Conservation (phyloP, 2,797 vertebrate genomes). For the Botia almorhae region DNA sequence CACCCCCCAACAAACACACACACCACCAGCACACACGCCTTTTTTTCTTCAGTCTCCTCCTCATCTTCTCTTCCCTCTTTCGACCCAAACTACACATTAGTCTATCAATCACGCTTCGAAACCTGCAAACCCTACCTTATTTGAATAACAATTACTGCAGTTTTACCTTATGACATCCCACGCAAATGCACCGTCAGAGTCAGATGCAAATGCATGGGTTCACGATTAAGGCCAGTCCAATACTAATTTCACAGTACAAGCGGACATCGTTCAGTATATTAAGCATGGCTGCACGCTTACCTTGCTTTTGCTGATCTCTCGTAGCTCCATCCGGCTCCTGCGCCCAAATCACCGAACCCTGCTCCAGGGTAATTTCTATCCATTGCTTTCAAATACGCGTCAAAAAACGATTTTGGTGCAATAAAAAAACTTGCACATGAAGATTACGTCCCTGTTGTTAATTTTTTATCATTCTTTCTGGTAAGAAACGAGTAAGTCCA, state of each 20-base stretch:
- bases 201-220: conserved; percentile 48
- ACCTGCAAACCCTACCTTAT: conserved; percentile 72
- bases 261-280: conserved; percentile 19
- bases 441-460: conserved; percentile 71
- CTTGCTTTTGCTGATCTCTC: conserved; percentile 82
- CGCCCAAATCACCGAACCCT: conserved; percentile 71
- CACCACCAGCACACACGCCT: conserved; percentile 1
- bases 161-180: conserved; percentile 54
- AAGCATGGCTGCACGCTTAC: conserved; percentile 68
- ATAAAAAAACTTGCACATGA: conserved; percentile 55
- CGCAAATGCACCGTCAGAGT: conserved; percentile 56
- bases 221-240: conserved; percentile 19
- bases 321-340: conserved; percentile 74
- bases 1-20: conserved; percentile 46
- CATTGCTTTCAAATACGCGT: conserved; percentile 74
- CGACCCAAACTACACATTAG: conserved; percentile 71
- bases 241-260: conserved; percentile 18
- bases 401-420: conserved; percentile 67
- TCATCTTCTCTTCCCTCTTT: conserved; percentile 59
- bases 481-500: conserved; percentile 79
- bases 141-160: conserved; percentile 56
- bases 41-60: conserved; percentile 44
- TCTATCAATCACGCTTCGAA: conserved; percentile 80
- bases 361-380: conserved; percentile 82
- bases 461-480: conserved; percentile 79